Evolutionary conservation across 2,797 vertebrate species (phyloP).

Genomic region (Paratrypauchen microcephalus): DNA sequence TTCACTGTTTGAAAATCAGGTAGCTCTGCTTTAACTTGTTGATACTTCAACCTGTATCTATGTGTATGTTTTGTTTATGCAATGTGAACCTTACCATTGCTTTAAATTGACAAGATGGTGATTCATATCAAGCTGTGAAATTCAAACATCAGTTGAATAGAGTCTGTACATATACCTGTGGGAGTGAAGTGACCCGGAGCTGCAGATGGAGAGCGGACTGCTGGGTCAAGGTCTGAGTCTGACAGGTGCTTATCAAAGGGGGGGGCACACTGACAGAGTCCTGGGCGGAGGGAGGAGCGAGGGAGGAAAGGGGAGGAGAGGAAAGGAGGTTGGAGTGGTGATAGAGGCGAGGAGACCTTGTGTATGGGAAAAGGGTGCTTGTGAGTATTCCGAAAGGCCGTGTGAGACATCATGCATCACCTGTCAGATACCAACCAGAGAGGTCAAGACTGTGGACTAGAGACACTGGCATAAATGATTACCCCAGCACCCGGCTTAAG

Average conservation of each 20-base stretch:
- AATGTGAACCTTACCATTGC: slow-evolving; percentile 15
- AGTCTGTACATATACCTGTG: slow-evolving; percentile 11
- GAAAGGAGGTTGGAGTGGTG: background rate
- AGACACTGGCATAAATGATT: slow-evolving; percentile 73
- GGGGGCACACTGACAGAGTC: slow-evolving; percentile 40
- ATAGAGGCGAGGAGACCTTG: background rate
- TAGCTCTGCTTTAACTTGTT: too few relatives aligned
- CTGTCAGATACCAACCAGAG: slow-evolving; percentile 66
- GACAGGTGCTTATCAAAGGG: slow-evolving; percentile 66
- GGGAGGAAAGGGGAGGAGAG: too few relatives aligned
- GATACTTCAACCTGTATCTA: background rate
- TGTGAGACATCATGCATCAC: slow-evolving; percentile 60
- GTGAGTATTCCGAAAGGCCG: background rate
- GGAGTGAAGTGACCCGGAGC: slow-evolving; percentile 7
- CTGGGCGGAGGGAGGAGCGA: slow-evolving; percentile 3
- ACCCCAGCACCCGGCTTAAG: slow-evolving; percentile 62
- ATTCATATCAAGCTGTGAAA: slow-evolving; percentile 36
- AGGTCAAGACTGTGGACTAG: slow-evolving; percentile 60
- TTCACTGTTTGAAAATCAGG: too few relatives aligned
- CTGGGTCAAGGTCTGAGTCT: slow-evolving; percentile 59
- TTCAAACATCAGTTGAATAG: slow-evolving; percentile 28
- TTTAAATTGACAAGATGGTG: slow-evolving; percentile 8
- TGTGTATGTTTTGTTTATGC: slow-evolving; percentile 12
- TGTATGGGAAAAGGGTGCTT: slow-evolving; percentile 14
- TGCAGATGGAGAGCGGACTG: slow-evolving; percentile 30